Base-by-base conservation (phyloP, 2,797 vertebrate genomes). In the Fundulus diaphanus region DNA sequence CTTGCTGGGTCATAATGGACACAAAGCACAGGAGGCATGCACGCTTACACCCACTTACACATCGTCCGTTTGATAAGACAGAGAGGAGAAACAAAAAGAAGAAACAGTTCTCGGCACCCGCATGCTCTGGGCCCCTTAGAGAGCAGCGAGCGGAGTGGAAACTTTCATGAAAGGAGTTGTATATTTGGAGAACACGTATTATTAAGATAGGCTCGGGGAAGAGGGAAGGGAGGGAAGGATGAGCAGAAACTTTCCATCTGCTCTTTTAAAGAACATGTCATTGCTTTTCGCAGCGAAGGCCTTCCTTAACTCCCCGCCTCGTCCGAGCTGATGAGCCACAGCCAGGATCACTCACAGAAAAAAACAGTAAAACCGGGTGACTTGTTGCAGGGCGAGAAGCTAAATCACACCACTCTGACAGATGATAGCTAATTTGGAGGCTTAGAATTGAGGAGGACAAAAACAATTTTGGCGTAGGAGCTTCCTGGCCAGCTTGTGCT, bases 101-200 rank as follows among this genome's bases (percentile, higher is more conserved):
- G 37, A 48, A 75, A 37, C 65, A 84, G 82, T 92, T 92, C 78
- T 93, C 59, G 95, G 95, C 93, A 96, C 95, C 90, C 92, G 90
- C 86, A 74, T 82, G 83, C 87, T 83, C 76, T 7, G 76, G 85
- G 81, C 63, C 69, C 61, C 90, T 92, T 89, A 87, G 87, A 93
- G 92, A 81, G 88, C 76, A 46, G 82, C 27, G 68, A 89, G 91
- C 82, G 78, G 92, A 89, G 89, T 96, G 95, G 95, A 96, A 96
- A 93, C 90, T 95, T 93, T 95, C 95, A 96, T 96, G 96, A 96
- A 96, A 96, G 92, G 91, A 94, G 92, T 94, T 94, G 93, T 95
- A 87, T 94, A 87, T 96, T 96, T 96, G 96, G 94, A 94, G 92
- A 95, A 96, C 94, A 94, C 94, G 77, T 96, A 93, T 96, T 92